phyloP scores from a whole-genome alignment of 2,797 vertebrate species.

The Hippopotamyrus pictus region DNA sequence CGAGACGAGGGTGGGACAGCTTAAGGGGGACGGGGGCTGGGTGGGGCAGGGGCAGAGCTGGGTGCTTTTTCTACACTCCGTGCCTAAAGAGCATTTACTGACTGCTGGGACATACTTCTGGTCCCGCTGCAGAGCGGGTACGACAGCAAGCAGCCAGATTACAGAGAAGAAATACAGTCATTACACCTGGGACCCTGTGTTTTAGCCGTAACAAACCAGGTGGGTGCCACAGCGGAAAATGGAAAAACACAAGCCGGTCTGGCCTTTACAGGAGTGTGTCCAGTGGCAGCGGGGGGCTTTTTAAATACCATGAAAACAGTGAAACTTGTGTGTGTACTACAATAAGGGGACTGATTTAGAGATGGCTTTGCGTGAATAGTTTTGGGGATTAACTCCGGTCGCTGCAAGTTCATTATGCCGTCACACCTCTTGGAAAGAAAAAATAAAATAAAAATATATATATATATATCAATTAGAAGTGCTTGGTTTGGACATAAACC shows the following conservation, averaged over 20 bases:
- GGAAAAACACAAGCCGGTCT: constrained; percentile 44
- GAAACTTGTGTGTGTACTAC: not conserved
- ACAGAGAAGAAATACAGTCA: constrained; percentile 66
- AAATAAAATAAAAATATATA: not conserved
- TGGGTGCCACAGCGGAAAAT: constrained; percentile 55
- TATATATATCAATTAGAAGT: not conserved
- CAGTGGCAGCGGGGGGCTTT: not conserved
- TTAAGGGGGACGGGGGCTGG: not conserved
- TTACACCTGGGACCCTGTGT: constrained; percentile 62
- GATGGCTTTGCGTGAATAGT: not conserved
- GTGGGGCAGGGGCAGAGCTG: not conserved
- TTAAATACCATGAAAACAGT: not conserved
- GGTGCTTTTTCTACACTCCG: constrained; percentile 18
- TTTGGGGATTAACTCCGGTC: not conserved
- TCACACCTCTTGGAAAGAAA: not conserved
- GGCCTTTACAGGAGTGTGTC: not conserved
- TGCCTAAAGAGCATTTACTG: constrained; percentile 11
- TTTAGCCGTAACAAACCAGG: constrained; percentile 61
- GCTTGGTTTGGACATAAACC: not conserved
- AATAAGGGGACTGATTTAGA: not conserved
- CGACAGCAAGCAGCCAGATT: constrained; percentile 61
- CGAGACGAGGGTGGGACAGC: not conserved
- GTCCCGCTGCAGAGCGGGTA: constrained; percentile 37
- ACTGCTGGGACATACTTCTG: constrained; percentile 32
- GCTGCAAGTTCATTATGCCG: not conserved